A percentile compares a stretch with the other conserved stretches of the same genome.
Evolutionary conservation across 2,797 vertebrate genomes (phyloP).

Genomic region (Calcarius lapponicus): DNA sequence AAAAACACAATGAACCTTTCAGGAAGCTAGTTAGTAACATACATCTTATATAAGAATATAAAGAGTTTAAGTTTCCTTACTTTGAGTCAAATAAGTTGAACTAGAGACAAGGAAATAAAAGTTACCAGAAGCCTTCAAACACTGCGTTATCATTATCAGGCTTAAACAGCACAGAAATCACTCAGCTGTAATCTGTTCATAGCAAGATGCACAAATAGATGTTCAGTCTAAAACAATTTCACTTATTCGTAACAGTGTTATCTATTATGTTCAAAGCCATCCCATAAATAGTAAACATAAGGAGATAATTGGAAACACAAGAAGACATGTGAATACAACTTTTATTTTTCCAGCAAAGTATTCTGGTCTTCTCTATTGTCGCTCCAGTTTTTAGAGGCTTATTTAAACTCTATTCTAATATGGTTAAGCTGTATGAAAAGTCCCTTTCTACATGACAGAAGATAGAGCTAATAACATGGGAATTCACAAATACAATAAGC

Average conservation of each 20-base stretch:
- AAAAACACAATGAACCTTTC: neutral
- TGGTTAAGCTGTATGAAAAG: neutral
- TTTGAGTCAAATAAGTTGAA: neutral
- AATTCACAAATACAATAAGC: neutral
- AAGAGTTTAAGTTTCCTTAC: neutral
- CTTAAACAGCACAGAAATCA: neutral
- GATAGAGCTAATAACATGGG: neutral
- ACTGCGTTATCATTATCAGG: neutral
- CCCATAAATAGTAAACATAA: neutral
- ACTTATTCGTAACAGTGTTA: neutral
- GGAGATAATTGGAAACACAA: neutral
- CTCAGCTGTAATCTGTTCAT: neutral
- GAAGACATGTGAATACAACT: neutral
- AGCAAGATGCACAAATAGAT: neutral
- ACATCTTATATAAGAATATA: neutral
- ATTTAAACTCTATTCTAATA: neutral
- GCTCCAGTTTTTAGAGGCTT: neutral
- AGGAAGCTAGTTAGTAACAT: neutral
- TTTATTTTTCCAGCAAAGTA: neutral
- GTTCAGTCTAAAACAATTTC: constrained; percentile 29
- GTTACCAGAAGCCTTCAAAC: neutral
- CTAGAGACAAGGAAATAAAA: neutral
- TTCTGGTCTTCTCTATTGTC: neutral
- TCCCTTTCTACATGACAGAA: neutral
- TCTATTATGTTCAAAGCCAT: neutral